Evolutionary conservation across 1,140 invertebrate species (phyloP), one percentile per base, ranked within the genome.

Genomic region (Orussus abietinus): DNA sequence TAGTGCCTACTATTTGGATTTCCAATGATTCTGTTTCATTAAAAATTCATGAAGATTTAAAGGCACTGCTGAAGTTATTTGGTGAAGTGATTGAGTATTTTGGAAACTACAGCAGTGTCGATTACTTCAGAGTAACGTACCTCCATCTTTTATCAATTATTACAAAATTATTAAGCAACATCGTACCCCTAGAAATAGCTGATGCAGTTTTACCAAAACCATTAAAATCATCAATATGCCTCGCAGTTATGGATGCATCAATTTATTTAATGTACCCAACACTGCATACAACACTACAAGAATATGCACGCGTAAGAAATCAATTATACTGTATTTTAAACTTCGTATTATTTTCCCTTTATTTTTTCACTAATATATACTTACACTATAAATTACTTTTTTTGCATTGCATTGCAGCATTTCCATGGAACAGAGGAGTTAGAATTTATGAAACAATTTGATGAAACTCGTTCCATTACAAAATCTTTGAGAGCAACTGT

Each of bases 1-100:
- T 70, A 2, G 62, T 53, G 54, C 64, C 67, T 9, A 61, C 59
- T 28, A 54, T 69, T 17, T 70, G 67, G 67, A 45, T 69, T 11
- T 60, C 57, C 14, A 52, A 45, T 4, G 59, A 70, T 13, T 42
- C 18, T 9, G 35, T 59, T 7, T 59, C 64, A 1, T 25, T 56
- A 3, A 66, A 60, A 42, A 55, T 66, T 30, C 55, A 51, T 4
- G 55, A 69, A 25, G 50, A 59, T 12, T 39, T 70, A n/a, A 67
- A 62, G 51, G 10, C 9, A 4, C 42, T 69, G 19, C 42, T 69
- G 17, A 47, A 51, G 43, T 40, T 60, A 7, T 22, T 69, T 2
- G 60, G 63, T 11, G 66, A 70, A 26, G 45, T 64, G 5, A 35
- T 65, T 31, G 52, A 67, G 36, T 57, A 62, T 35, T 64, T 64